Evolutionary conservation across 2,113 vertebrate genomes (phyloP), one percentile per base, ranked within the genome.

Genomic region (Poeciliopsis turrubarensis): DNA sequence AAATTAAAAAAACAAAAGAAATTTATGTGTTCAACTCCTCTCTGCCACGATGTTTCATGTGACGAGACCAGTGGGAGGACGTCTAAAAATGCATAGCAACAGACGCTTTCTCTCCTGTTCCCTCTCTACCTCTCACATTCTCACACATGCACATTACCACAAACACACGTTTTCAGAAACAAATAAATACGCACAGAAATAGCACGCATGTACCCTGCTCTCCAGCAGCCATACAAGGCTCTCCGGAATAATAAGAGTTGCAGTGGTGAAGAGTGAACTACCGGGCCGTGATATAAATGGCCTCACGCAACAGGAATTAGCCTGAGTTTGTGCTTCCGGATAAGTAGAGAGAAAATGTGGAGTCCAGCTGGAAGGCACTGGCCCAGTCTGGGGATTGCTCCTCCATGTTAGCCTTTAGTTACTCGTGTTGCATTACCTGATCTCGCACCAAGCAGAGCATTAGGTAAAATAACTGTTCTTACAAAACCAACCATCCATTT

Each of bases 1-100:
- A 78, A 88, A 51, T 25, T 7, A 54, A 54, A 54, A 25, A 54
- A 54, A 54, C 2, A 62, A 39, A 2, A 70, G 67, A 62, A 68
- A 65, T 74, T 62, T 69, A 41, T 86, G 83, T 83, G 84, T 85
- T 88, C 73, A 61, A 39, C 70, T 89, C 69, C 64, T 81, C 70
- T 85, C 77, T 79, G 81, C 86, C 69, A 61, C 81, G 81, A 82
- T 90, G 76, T 85, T 89, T 86, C 78, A 80, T 91, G 81, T 73
- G 82, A 89, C 82, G 85, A 89, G 86, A 87, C 64, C 75, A 79
- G 91, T 90, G 89, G 89, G 85, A 91, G 89, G 91, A 92, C 73
- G 68, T 93, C 84, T 86, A 91, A 88, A 91, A 92, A 90, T 89
- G 90, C 92, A 93, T 93, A 90, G 92, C 92, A 92, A 93, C 92